Conservation (phyloP, 2,113 vertebrate genomes). For the Pseudolaguvia tuberculata region DNA sequence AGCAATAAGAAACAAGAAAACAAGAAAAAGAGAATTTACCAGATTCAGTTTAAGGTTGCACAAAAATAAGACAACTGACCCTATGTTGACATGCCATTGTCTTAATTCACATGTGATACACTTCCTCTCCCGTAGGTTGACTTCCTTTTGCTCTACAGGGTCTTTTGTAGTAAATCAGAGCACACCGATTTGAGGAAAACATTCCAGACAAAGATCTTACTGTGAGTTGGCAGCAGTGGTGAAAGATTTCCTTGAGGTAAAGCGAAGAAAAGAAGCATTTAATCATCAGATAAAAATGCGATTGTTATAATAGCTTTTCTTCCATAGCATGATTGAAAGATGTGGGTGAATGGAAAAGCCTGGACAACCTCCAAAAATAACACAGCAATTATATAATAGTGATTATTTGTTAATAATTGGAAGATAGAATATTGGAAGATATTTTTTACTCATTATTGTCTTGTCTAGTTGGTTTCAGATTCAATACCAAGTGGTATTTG, state of each 20-base stretch:
- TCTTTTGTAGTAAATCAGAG: conserved; percentile 43
- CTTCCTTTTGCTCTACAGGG: conserved; percentile 39
- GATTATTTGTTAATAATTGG: neutral
- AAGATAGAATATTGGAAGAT: too few relatives aligned
- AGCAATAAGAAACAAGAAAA: too few relatives aligned
- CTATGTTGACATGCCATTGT: conserved; percentile 33
- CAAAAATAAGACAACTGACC: conserved; percentile 13
- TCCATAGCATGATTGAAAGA: neutral
- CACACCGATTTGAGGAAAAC: conserved; percentile 25
- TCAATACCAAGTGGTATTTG: conserved; percentile 25
- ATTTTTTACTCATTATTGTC: too few relatives aligned
- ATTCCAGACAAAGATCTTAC: conserved; percentile 26
- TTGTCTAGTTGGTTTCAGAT: conserved; percentile 2
- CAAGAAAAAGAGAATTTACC: too few relatives aligned
- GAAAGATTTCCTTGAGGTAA: conserved; percentile 27
- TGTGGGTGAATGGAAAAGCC: neutral
- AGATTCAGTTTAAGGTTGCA: neutral
- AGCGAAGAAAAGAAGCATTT: neutral
- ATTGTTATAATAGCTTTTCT: conserved; percentile 11
- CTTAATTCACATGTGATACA: conserved; percentile 23
- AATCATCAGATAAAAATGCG: conserved; percentile 5
- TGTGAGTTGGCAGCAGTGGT: conserved; percentile 27
- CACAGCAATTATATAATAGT: neutral
- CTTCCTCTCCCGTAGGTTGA: conserved; percentile 20
- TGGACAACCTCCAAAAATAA: neutral